Evolutionary conservation across 2,113 vertebrate genomes (phyloP).

Genomic region (Chelonoidis abingdonii): DNA sequence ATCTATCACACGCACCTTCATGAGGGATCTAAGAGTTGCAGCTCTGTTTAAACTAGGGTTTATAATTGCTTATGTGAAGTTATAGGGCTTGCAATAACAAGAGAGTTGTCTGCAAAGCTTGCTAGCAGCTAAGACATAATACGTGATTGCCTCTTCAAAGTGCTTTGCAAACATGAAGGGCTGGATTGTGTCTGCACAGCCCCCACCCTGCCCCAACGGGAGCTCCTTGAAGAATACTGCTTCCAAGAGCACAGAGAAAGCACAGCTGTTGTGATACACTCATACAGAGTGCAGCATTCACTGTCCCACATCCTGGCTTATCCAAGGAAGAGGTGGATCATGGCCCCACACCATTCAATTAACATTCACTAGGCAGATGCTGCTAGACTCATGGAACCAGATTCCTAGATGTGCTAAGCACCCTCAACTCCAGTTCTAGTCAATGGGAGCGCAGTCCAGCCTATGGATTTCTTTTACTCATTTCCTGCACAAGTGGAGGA

Average conservation of each 20-base stretch:
- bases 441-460: fast-evolving
- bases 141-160: neutral
- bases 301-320: neutral
- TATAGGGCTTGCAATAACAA: neutral
- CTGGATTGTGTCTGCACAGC: neutral
- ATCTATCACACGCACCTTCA: neutral
- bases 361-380: too few relatives aligned
- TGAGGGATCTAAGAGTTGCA: neutral
- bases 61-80: neutral
- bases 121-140: neutral
- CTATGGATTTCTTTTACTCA: neutral
- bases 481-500: neutral
- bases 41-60: neutral
- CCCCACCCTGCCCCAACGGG: neutral
- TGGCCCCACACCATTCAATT: fast-evolving
- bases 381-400: neutral
- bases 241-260: neutral
- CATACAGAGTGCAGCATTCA: neutral
- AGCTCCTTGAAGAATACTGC: neutral
- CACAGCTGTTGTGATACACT: neutral
- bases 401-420: neutral
- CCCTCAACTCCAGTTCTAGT: neutral
- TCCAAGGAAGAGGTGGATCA: neutral
- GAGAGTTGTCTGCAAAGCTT: neutral
- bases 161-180: neutral